Conservation (phyloP, 2,888 invertebrate species). For the Harpalus rufipes region DNA sequence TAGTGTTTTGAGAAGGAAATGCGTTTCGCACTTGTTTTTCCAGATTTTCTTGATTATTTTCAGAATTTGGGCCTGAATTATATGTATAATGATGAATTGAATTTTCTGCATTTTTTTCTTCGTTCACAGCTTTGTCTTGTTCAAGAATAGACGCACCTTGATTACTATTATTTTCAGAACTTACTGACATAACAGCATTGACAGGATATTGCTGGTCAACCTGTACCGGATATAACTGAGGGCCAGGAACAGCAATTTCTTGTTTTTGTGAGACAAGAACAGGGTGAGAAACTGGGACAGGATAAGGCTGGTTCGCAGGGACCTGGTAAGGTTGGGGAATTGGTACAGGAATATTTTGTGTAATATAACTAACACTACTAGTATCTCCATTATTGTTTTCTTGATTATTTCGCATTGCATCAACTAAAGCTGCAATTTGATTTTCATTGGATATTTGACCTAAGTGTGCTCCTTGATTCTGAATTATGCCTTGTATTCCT, state of each 20-base stretch:
- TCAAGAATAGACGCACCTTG: neutral
- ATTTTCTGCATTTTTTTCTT: slow-evolving; percentile 15
- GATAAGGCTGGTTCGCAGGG: neutral
- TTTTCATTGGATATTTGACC: neutral
- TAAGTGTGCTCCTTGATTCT: slow-evolving; percentile 3
- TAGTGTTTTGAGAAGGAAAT: neutral
- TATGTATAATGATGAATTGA: neutral
- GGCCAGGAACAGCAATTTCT: slow-evolving; percentile 69
- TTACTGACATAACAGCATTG: slow-evolving; percentile 68
- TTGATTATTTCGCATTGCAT: slow-evolving; percentile 7
- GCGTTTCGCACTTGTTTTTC: neutral
- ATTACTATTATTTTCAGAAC: neutral
- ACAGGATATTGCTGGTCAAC: slow-evolving; percentile 73
- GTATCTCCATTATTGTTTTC: slow-evolving; percentile 12
- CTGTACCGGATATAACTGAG: slow-evolving; percentile 73
- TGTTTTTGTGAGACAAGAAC: slow-evolving; percentile 3
- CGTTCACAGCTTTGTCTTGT: neutral
- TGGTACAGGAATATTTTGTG: slow-evolving; percentile 43
- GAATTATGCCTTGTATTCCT: neutral
- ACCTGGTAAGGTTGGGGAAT: slow-evolving; percentile 9
- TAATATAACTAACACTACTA: slow-evolving; percentile 19
- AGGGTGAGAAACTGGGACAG: neutral
- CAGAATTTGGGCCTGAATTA: neutral
- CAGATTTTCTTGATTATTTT: neutral
- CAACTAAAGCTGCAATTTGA: slow-evolving; percentile 2